Base-by-base conservation (phyloP, 2,797 vertebrate genomes). In the Ctenopoma multispine region DNA sequence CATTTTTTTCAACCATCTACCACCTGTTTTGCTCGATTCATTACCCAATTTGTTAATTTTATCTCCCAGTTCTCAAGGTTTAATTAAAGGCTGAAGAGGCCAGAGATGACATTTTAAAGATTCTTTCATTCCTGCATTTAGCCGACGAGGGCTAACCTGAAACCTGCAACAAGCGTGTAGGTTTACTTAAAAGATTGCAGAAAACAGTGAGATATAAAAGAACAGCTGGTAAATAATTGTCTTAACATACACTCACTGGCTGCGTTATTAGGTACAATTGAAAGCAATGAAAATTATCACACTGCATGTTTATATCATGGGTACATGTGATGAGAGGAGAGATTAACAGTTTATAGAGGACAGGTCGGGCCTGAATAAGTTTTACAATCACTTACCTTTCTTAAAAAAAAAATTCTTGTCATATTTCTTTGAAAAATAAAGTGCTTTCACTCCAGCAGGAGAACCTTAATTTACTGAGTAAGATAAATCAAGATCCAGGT, bases 31-130 rank as follows among this genome's bases (percentile, higher is more conserved):
- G 87, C 90, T 91, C 88, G 80, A 93, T 93, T 92, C 93, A 94
- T 94, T 94, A 94, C 83, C 90, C 91, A 92, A 95, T 94, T 94
- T 93, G 91, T 94, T 94, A 90, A 93, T 93, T 94, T 92, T 90
- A 94, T 94, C 93, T 92, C 86, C 86, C 80, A 44, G 58, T 92
- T 94, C 84, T 89, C 83, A 71, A 90, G 90, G 91, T 93, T 93
- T 93, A 93, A 94, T 94, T 93, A 94, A 93, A 90, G 91, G 89
- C 84, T 94, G 89, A 90, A 88, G 87, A 88, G 90, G 92, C 87
- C 91, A 92, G 79, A 88, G 89, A 90, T 92, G 91, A 94, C 92
- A 94, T 90, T 93, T 92, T 85, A 80, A 92, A 91, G 86, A 89
- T 87, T 90, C 87, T 87, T 87, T 88, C 74, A 73, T 81, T 84